These are phyloP conservation scores for Hemithea aestivaria DNA, from an alignment of 2,888 invertebrate genomes.

Conservation along the genomic window DNA sequence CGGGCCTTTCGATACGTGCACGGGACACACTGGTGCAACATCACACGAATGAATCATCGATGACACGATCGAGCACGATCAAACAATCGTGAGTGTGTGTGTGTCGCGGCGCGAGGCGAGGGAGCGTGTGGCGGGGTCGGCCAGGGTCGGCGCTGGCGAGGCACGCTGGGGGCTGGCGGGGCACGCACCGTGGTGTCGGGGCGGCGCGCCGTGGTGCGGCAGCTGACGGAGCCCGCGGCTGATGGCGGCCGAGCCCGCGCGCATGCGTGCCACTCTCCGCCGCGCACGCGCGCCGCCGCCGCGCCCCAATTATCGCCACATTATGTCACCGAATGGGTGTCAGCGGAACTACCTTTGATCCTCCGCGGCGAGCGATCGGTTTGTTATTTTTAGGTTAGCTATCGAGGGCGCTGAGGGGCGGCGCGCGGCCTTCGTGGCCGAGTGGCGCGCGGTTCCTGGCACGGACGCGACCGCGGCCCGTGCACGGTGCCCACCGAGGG, in stretches of 20 bases:
- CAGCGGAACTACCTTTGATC: conserved; percentile 12
- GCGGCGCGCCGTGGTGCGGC: conserved; percentile 8
- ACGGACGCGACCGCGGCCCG: no score
- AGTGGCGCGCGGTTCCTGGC: no score
- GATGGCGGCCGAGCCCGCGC: conserved; percentile 12
- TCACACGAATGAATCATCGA: no score
- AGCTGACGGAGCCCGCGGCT: no score
- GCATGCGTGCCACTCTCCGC: conserved; percentile 28
- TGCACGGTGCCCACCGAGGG: no score
- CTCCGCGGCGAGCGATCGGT: conserved; percentile 15
- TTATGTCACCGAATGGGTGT: conserved; percentile 4
- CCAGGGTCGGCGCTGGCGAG: no score
- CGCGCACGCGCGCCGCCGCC: conserved; percentile 19
- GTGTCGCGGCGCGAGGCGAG: no score
- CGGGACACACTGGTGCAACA: no score
- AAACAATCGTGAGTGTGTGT: no score
- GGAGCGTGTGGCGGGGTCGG: no score
- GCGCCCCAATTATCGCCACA: conserved; percentile 14
- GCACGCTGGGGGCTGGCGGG: not conserved
- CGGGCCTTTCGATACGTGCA: no score
- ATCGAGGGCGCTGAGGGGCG: not conserved
- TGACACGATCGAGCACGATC: no score
- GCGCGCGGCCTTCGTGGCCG: conserved; percentile 1
- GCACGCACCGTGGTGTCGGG: not conserved
- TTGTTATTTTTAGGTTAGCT: conserved; percentile 15